phyloP scores from a whole-genome alignment of 2,888 invertebrate genomes.

The Phengaris alcon region DNA sequence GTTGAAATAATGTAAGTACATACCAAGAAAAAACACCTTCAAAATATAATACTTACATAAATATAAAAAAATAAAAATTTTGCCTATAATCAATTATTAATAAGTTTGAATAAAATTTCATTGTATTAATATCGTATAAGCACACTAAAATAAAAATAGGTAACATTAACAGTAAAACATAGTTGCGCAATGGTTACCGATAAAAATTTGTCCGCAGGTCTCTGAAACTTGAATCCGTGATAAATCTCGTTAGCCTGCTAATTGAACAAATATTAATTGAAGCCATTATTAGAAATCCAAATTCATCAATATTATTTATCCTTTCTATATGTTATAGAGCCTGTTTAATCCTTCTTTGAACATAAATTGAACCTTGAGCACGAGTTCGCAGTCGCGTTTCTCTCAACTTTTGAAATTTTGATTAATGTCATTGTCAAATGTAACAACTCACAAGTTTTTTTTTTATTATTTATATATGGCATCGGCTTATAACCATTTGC shows the following conservation, averaged over 20 bases:
- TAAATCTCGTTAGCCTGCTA: constrained; percentile 68
- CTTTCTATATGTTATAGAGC: neutral
- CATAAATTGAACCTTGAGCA: neutral
- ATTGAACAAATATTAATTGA: constrained; percentile 72
- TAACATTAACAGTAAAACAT: constrained; percentile 43
- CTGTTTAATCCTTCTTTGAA: no score
- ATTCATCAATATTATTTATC: constrained; percentile 33
- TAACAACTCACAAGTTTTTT: neutral
- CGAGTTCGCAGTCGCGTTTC: neutral
- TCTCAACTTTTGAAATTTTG: neutral
- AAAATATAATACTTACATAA: no score
- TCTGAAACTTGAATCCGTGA: constrained; percentile 69
- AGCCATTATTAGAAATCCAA: constrained; percentile 57
- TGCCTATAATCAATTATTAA: no score
- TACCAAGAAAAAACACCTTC: no score
- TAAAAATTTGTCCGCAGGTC: constrained; percentile 61
- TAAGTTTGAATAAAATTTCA: no score
- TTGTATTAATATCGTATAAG: no score
- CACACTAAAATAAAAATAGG: neutral
- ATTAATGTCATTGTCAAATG: neutral
- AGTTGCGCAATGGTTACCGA: constrained; percentile 77
- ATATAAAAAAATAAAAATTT: no score
- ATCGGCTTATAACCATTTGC: no score
- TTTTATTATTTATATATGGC: neutral
- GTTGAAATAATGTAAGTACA: no score